Base-by-base conservation (phyloP, 1,140 invertebrate genomes). In the Lasioglossum albipes region DNA sequence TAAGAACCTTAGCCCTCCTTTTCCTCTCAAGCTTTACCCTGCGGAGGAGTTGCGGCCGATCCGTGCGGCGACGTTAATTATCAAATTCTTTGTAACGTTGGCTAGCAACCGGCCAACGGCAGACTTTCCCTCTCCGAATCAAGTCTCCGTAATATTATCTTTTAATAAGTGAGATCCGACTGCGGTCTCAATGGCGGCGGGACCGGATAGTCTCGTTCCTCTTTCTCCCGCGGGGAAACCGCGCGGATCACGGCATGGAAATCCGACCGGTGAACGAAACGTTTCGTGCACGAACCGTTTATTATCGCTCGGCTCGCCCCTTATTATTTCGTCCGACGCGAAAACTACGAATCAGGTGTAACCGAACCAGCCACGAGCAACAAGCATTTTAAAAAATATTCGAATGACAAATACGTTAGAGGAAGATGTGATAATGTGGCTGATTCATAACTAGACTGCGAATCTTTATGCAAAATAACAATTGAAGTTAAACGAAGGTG, bases 111-210 rank as follows among this genome's bases (percentile, higher is more conserved):
- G 59, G n/a, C 61, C 22, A 20, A 41, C 52, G 31, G 59, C 59
- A 36, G 49, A 68, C 64, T 68, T 18, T n/a, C 57, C 36, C 61
- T 57, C 45, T 4, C 52, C 7, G 70, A 86, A 87, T 87, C 79
- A 84, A 86, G 84, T 77, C 80, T 52, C 57, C 49, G 72, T 75
- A 87, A 84, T 88, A 88, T 89, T 89, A 88, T 88, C 86, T 84
- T 89, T 89, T 89, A 87, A 88, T 88, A 88, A 86, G 84, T 45
- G 61, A 79, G 67, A 85, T 82, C 70, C 69, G 70, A 74, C 62
- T 79, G 75, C 66, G 57, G 67, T 85, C 75, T 82, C 70, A 85
- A 85, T 81, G 80, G 76, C 70, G 68, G 79, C 22, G 45, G 65
- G 27, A 12, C 52, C 52, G 20, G 7, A 57, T 16, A 57, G 52